Evolutionary conservation across 2,888 invertebrate species (phyloP).

Genomic region (Steromphala cineraria): DNA sequence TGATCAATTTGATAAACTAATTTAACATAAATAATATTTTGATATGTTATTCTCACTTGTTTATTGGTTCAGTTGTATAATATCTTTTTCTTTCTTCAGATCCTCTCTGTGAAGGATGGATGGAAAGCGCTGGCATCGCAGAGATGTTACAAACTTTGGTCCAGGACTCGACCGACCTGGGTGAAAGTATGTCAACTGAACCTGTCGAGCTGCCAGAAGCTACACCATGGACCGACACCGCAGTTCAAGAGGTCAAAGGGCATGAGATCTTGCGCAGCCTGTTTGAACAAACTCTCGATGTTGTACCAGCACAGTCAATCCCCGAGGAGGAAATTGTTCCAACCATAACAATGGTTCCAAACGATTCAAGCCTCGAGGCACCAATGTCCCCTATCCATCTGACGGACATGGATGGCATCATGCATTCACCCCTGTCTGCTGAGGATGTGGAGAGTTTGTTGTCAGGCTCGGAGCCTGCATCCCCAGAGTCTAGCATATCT

Average conservation of each 20-base stretch:
- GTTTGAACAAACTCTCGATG: not conserved
- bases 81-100: constrained; percentile 45
- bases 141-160: constrained; percentile 42
- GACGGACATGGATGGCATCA: constrained; percentile 31
- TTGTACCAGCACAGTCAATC: constrained; percentile 1
- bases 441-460: constrained; percentile 54
- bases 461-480: constrained; percentile 40
- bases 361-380: not conserved
- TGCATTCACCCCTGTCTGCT: constrained; percentile 46
- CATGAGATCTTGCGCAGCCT: not conserved
- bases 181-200: constrained; percentile 7
- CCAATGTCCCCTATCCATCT: constrained; percentile 22
- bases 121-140: constrained; percentile 58
- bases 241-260: not conserved
- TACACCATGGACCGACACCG: not conserved
- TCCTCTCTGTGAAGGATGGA: constrained; percentile 59
- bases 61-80: not conserved
- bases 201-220: constrained; percentile 8
- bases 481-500: constrained; percentile 22
- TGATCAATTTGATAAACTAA: too few species aligned
- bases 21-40: too few species aligned
- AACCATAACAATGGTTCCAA: not conserved
- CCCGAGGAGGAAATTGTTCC: constrained; percentile 23
- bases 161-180: constrained; percentile 12
- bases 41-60: too few species aligned